Conservation (phyloP, 2,797 vertebrate species). For the Linurgus olivaceus region DNA sequence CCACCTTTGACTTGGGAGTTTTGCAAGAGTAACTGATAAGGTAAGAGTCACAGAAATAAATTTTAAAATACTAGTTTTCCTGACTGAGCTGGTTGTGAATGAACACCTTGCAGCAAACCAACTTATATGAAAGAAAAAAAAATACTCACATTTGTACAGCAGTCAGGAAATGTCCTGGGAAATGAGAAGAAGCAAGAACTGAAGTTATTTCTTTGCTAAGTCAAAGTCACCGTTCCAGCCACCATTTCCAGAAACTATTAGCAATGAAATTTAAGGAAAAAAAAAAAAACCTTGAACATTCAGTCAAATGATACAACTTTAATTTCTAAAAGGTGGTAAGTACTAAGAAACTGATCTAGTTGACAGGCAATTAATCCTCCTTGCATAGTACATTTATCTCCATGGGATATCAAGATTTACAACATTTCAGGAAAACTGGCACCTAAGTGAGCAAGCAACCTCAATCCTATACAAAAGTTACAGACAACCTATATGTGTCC, state of each 20-base stretch:
- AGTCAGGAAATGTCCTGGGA: not conserved
- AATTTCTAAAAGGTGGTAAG: conserved; percentile 51
- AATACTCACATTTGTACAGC: conserved; percentile 12
- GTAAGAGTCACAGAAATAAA: not conserved
- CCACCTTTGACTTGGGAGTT: not conserved
- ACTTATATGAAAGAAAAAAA: not conserved
- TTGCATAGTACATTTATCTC: conserved; percentile 65
- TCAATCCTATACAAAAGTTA: conserved; percentile 18
- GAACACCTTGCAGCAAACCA: not conserved
- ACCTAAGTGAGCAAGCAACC: conserved; percentile 29
- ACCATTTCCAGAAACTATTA: not conserved
- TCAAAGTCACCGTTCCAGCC: not conserved
- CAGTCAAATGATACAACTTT: conserved; percentile 47
- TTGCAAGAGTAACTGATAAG: not conserved
- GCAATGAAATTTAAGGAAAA: not conserved
- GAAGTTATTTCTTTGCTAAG: conserved; percentile 15
- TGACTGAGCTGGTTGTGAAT: not conserved
- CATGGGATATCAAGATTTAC: conserved; percentile 29
- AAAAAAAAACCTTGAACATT: not conserved
- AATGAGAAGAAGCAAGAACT: not conserved
- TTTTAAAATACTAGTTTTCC: not conserved
- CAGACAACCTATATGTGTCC: not conserved
- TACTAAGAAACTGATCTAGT: conserved; percentile 55
- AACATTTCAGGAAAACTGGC: conserved; percentile 39
- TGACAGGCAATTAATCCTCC: conserved; percentile 51